A percentile compares a stretch with the other conserved stretches of the same genome.
Evolutionary conservation across 2,113 vertebrate species (phyloP).

Genomic region (Anser brachyrhynchus): DNA sequence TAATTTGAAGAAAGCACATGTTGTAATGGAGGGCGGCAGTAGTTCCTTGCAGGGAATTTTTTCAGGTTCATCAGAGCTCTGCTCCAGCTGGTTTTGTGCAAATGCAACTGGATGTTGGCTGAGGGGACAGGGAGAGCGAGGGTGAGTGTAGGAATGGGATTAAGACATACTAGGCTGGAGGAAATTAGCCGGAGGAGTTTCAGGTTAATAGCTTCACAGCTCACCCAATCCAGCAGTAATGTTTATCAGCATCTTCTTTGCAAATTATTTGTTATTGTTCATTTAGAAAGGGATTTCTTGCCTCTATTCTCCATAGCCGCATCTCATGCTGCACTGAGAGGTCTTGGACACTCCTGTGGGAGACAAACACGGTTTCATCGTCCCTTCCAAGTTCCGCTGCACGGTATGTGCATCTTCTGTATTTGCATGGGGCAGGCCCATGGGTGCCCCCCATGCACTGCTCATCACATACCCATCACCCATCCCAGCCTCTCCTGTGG

Average conservation of each 20-base stretch:
- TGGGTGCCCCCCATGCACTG: rapidly evolving
- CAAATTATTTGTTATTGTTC: neutral
- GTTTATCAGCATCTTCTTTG: neutral
- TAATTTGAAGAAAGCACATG: neutral
- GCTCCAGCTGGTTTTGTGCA: neutral
- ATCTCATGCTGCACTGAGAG: neutral
- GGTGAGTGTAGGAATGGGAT: neutral
- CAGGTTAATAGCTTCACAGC: neutral
- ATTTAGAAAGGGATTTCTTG: neutral
- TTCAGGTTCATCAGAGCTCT: neutral
- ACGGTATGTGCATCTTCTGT: too few relatives aligned
- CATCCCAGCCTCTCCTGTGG: neutral
- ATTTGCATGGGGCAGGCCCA: neutral
- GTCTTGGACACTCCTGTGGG: neutral
- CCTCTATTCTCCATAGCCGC: neutral
- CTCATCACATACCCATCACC: neutral
- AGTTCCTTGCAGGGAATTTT: neutral
- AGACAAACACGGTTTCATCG: neutral
- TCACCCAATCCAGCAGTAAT: neutral
- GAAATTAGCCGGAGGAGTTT: neutral
- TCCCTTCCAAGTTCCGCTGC: neutral
- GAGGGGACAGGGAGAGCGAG: neutral
- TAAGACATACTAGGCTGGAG: rapidly evolving
- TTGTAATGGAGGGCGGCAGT: neutral
- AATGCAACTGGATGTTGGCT: neutral